Conservation (phyloP, 2,797 vertebrate species). For the Halcyon badia region DNA sequence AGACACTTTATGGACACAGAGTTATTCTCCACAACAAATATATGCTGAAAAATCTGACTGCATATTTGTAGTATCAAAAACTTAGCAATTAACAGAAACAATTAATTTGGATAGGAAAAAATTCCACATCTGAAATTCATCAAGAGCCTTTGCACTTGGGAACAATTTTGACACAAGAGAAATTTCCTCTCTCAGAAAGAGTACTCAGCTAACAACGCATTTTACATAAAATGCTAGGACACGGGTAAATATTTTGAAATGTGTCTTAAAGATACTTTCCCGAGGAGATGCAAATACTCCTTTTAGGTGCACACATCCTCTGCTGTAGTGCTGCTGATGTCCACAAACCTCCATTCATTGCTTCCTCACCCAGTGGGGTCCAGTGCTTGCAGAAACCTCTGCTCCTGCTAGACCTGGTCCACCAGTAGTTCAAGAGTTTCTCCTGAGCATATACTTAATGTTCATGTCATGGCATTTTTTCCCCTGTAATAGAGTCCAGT, state of each 20-base stretch:
- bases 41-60: background rate
- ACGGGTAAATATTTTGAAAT: background rate
- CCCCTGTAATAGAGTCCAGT: background rate
- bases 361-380: background rate
- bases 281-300: rapidly evolving
- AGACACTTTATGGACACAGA: background rate
- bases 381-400: rapidly evolving
- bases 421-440: background rate
- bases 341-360: rapidly evolving
- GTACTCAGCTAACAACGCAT: background rate
- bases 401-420: background rate
- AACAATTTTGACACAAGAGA: background rate
- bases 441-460: background rate
- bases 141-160: background rate
- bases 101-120: background rate
- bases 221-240: background rate
- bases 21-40: background rate
- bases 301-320: background rate
- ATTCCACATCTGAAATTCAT: background rate
- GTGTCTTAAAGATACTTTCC: background rate
- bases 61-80: background rate
- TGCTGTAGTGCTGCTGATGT: background rate
- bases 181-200: background rate
- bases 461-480: background rate
- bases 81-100: background rate